phyloP scores from a whole-genome alignment of 2,888 invertebrate genomes.

The Cyclophora punctaria region DNA sequence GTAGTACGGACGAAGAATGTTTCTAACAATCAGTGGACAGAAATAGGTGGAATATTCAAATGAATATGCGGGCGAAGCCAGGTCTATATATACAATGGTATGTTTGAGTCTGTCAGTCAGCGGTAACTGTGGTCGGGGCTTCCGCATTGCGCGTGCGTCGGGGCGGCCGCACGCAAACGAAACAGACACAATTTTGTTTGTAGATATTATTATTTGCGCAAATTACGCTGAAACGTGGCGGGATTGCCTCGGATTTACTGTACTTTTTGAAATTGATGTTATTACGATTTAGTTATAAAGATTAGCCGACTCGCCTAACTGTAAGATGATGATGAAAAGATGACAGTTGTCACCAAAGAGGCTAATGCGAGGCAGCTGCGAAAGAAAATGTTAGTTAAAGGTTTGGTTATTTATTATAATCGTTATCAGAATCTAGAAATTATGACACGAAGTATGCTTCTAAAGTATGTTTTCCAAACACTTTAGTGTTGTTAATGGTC shows the following conservation, averaged over 20 bases:
- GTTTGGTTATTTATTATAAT: too few species aligned
- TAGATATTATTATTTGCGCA: constrained; percentile 20
- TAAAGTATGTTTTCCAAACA: too few species aligned
- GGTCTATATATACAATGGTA: constrained; percentile 23
- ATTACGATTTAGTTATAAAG: constrained; percentile 1
- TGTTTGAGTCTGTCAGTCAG: constrained; percentile 31
- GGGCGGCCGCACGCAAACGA: constrained; percentile 21
- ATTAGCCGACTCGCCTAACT: neutral
- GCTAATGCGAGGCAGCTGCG: too few species aligned
- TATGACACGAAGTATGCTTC: too few species aligned
- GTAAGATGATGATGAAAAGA: too few species aligned
- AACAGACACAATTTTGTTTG: constrained; percentile 30
- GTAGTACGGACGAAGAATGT: constrained; percentile 11
- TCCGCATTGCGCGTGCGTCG: constrained; percentile 46
- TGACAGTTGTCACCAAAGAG: too few species aligned
- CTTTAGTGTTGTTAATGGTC: too few species aligned
- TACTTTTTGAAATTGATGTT: constrained; percentile 3
- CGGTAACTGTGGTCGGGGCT: constrained; percentile 30
- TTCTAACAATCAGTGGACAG: constrained; percentile 18
- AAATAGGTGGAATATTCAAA: constrained; percentile 21
- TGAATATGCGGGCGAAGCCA: constrained; percentile 20
- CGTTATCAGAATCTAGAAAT: too few species aligned
- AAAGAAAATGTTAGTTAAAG: too few species aligned
- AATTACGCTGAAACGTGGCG: constrained; percentile 15
- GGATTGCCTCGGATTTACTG: constrained; percentile 4